Evolutionary conservation across 2,888 invertebrate genomes (phyloP).

Genomic region (Phoronis australis): DNA sequence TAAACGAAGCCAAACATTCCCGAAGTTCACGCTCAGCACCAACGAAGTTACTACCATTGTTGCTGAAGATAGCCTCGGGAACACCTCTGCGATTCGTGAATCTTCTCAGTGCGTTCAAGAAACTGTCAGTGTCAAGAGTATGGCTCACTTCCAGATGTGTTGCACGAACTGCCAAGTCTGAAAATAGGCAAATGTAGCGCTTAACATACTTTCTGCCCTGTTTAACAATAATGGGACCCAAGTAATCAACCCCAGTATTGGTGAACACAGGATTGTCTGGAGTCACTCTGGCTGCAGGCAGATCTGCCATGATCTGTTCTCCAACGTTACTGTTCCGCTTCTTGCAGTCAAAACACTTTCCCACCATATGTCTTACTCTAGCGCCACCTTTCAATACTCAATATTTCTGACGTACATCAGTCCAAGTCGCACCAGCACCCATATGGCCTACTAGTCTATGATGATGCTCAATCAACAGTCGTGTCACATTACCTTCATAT

Average conservation of each 20-base stretch:
- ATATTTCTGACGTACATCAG: slow-evolving; percentile 3
- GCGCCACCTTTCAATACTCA: not conserved
- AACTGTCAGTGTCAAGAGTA: slow-evolving; percentile 4
- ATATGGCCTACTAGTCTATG: slow-evolving; percentile 3
- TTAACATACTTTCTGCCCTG: slow-evolving; percentile 1
- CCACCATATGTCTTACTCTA: not conserved
- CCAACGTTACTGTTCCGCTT: not conserved
- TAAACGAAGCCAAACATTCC: too few species aligned
- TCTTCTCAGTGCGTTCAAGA: too few species aligned
- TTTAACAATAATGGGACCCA: slow-evolving; percentile 5
- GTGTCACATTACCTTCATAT: not conserved
- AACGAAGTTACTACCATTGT: too few species aligned
- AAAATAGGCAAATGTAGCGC: slow-evolving; percentile 8
- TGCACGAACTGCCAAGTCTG: slow-evolving; percentile 4
- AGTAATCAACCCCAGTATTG: slow-evolving; percentile 5
- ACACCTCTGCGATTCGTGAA: too few species aligned
- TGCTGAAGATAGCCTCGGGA: too few species aligned
- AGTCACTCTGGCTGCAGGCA: slow-evolving; percentile 4
- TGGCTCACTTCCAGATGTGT: slow-evolving; percentile 4
- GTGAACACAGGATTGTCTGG: slow-evolving; percentile 1
- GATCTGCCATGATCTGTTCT: slow-evolving; percentile 5
- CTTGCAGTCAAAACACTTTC: slow-evolving; percentile 2
- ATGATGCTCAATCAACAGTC: not conserved
- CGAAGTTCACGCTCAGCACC: too few species aligned
- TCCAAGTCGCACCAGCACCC: slow-evolving; percentile 1